Conservation (phyloP, 2,797 vertebrate species). For the Triplophysa yarkandensis region DNA sequence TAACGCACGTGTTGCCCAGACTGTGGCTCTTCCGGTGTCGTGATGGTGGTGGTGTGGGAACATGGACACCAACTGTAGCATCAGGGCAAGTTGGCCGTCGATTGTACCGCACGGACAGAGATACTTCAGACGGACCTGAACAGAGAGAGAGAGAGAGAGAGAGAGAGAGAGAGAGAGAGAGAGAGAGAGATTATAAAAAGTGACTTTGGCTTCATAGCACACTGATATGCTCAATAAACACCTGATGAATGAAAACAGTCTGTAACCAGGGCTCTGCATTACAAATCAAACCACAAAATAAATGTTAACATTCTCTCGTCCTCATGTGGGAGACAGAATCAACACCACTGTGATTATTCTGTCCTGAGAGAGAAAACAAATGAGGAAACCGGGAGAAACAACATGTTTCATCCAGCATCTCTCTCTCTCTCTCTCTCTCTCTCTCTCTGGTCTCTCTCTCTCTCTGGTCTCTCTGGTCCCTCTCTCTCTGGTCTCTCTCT, state of each 20-base stretch:
- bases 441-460: too few species aligned
- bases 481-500: too few species aligned
- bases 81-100: slow-evolving; percentile 92
- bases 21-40: slow-evolving; percentile 96
- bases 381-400: slow-evolving; percentile 11
- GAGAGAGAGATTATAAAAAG: not conserved
- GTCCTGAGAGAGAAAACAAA: slow-evolving; percentile 4
- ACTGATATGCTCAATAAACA: not conserved
- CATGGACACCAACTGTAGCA: slow-evolving; percentile 82
- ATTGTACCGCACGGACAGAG: slow-evolving; percentile 79
- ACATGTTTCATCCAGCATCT: slow-evolving; percentile 1
- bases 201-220: not conserved
- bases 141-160: slow-evolving; percentile 5
- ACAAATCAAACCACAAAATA: slow-evolving; percentile 3
- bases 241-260: not conserved
- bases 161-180: not conserved
- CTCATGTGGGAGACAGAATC: slow-evolving; percentile 32
- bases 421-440: not conserved
- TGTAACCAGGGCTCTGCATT: not conserved
- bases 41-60: slow-evolving; percentile 86
- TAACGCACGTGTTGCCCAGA: slow-evolving; percentile 91
- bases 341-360: not conserved
- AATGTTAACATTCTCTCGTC: not conserved
- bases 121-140: slow-evolving; percentile 82
- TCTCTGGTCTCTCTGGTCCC: too few species aligned